Evolutionary conservation across 2,113 vertebrate genomes (phyloP), one percentile per base, ranked within the genome.

Genomic region (Eurypyga helias): DNA sequence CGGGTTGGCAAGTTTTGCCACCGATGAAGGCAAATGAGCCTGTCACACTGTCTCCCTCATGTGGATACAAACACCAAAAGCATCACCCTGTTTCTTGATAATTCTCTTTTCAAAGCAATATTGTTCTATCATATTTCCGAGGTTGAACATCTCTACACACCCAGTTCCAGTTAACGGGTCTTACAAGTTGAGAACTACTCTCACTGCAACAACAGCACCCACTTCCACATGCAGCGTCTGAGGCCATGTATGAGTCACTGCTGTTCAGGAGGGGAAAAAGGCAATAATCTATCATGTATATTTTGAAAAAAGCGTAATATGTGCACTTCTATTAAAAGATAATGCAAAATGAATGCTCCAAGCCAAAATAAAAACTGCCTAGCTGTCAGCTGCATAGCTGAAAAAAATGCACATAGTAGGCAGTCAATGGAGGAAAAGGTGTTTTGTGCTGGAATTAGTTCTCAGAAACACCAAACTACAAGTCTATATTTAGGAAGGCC

Each of bases 21-120:
- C 10, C 52, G 76, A 46, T 41, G 65, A 67, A 26, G 23, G 51
- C 11, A 93, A 52, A 76, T 11, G n/a, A 83, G 6, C 48, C 71
- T 70, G 54, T 65, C 78, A 88, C 49, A 20, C 28, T 45, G 58
- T 70, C 94, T 91, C 66, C 54, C 64, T 89, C 83, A 33, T 14
- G 60, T 38, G 58, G 55, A 77, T 62, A 77, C 34, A 91, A 91
- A 71, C 28, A 90, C 10, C 54, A 69, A 8, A 26, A 57, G 31
- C 54, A 78, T 24, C 24, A 61, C 31, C 33, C 12, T 45, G 13
- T 51, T 80, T 60, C n/a, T 41, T 52, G 24, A 7, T 11, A 82
- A 38, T 36, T 31, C 21, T 10, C 43, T 45, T 83, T 78, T 31
- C 46, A 71, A 77, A 87, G 51, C 41, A 77, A 3, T 31, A 57